A percentile compares a stretch with the other conserved stretches of the same genome.
phyloP scores from a whole-genome alignment of 2,113 vertebrate genomes.

The Spermophilus dauricus region DNA sequence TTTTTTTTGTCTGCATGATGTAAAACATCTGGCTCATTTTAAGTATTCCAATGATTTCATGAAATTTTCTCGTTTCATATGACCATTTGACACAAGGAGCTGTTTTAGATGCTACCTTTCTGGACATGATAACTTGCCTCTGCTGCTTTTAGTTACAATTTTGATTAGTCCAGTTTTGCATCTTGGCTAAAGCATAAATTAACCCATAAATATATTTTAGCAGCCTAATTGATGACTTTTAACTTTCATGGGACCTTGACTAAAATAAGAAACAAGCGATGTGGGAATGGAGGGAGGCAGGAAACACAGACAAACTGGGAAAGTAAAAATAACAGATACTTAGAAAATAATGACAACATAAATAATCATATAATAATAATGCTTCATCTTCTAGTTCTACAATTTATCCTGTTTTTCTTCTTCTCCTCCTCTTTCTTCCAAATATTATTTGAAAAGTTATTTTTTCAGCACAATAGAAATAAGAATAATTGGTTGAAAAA shows the following conservation, averaged over 20 bases:
- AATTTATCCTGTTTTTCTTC: background rate
- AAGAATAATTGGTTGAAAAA: slow-evolving; percentile 17
- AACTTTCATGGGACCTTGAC: background rate
- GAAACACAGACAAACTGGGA: background rate
- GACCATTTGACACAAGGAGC: background rate
- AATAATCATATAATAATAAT: background rate
- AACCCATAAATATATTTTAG: background rate
- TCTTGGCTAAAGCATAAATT: background rate
- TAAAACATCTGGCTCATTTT: background rate
- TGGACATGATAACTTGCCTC: background rate
- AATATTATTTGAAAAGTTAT: background rate
- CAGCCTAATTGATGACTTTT: background rate
- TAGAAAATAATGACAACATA: background rate
- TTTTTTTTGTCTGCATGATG: background rate
- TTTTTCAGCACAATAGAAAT: slow-evolving; percentile 9
- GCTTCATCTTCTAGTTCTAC: background rate
- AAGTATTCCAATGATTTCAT: background rate
- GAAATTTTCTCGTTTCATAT: slow-evolving; percentile 57
- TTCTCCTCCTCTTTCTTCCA: background rate
- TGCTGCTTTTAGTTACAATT: background rate
- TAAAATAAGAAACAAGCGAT: background rate
- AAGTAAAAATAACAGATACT: background rate
- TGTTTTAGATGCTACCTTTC: background rate
- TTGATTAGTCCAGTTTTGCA: slow-evolving; percentile 6
- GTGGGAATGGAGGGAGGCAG: background rate